phyloP scores from a whole-genome alignment of 2,113 vertebrate genomes.

The Danio rerio region DNA sequence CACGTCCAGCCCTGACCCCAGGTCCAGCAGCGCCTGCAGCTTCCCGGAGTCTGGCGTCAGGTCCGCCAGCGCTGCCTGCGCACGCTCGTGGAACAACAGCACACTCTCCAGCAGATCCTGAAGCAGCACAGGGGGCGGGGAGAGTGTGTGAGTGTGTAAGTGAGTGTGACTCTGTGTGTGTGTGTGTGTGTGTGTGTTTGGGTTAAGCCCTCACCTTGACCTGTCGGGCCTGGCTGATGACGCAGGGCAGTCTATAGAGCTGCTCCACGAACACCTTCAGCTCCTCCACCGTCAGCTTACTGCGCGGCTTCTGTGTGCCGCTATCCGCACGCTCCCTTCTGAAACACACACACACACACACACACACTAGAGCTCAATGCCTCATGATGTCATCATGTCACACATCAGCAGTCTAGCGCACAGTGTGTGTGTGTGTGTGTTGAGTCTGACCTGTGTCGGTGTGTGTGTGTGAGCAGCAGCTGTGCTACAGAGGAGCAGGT shows the following conservation, averaged over 20 bases:
- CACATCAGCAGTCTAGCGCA: too few relatives aligned
- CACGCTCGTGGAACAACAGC: constrained; percentile 95
- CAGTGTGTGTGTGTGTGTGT: neutral
- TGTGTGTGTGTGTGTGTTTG: too few relatives aligned
- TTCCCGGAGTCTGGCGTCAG: constrained; percentile 92
- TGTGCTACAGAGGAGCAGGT: constrained; percentile 98
- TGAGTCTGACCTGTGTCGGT: constrained; percentile 86
- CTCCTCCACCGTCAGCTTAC: constrained; percentile 95
- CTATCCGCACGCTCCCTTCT: constrained; percentile 85
- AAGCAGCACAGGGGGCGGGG: too few relatives aligned
- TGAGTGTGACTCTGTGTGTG: too few relatives aligned
- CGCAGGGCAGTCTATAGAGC: constrained; percentile 90
- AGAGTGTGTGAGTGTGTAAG: neutral
- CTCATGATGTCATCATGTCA: too few relatives aligned
- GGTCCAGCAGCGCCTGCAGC: constrained; percentile 90
- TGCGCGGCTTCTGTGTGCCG: constrained; percentile 83
- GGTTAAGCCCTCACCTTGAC: constrained; percentile 81
- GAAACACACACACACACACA: constrained; percentile 21
- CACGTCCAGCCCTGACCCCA: constrained; percentile 92
- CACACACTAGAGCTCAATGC: neutral
- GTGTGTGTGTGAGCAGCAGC: constrained; percentile 93
- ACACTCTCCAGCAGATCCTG: constrained; percentile 96
- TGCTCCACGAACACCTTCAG: constrained; percentile 98
- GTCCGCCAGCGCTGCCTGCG: constrained; percentile 91
- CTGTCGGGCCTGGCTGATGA: constrained; percentile 94